A percentile compares a stretch with the other conserved stretches of the same genome.
These are phyloP conservation scores for Melolontha melolontha DNA, from an alignment of 2,888 invertebrate genomes.

Conservation along the genomic window DNA sequence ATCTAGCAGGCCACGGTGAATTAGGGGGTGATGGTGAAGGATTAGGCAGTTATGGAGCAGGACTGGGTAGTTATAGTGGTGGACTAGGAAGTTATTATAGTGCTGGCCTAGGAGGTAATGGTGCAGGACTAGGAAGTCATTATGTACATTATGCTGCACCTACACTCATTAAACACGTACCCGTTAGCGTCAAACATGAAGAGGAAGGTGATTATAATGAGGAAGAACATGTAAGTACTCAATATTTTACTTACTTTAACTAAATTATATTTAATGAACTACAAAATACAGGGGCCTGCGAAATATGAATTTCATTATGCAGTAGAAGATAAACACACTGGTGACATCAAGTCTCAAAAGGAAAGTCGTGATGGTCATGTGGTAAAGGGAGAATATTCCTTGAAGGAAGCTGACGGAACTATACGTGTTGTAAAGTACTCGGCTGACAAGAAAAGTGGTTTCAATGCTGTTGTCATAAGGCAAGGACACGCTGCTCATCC, in stretches of 20 bases:
- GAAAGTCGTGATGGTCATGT: slow-evolving; percentile 55
- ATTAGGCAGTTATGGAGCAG: too few relatives aligned
- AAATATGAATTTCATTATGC: slow-evolving; percentile 56
- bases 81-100: too few relatives aligned
- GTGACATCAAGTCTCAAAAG: slow-evolving; percentile 55
- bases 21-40: too few relatives aligned
- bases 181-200: background rate
- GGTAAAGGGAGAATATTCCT: slow-evolving; percentile 54
- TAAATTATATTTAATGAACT: background rate
- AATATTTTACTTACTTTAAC: background rate
- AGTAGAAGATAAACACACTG: slow-evolving; percentile 56
- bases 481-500: slow-evolving; percentile 52
- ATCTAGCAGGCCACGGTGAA: background rate
- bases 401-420: slow-evolving; percentile 58
- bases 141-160: background rate
- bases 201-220: slow-evolving; percentile 6
- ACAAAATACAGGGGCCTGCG: slow-evolving; percentile 47
- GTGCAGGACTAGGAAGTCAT: slow-evolving; percentile 9
- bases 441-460: slow-evolving; percentile 53
- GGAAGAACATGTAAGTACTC: slow-evolving; percentile 1
- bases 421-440: slow-evolving; percentile 55
- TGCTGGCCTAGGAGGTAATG: background rate
- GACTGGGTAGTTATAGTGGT: too few relatives aligned
- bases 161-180: background rate
- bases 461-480: slow-evolving; percentile 55